Evolutionary conservation across 2,797 vertebrate genomes (phyloP).

Genomic region (Hypotaenidia okinawae): DNA sequence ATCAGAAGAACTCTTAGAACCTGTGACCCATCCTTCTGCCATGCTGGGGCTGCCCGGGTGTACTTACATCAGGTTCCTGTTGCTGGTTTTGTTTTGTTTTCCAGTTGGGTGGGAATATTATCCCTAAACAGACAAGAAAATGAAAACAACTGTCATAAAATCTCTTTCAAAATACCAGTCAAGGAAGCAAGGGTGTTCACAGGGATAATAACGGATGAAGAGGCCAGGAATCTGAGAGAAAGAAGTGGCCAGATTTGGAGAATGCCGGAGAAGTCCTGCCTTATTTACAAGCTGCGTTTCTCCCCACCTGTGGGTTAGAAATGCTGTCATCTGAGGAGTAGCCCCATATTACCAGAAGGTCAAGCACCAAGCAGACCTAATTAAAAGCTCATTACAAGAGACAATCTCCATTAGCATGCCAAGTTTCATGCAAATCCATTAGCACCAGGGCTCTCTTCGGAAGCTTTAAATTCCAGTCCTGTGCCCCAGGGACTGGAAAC

Average conservation of each 20-base stretch:
- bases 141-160: not conserved
- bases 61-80: not conserved
- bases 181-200: not conserved
- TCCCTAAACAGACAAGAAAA: slow-evolving; percentile 19
- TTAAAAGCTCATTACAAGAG: slow-evolving; percentile 98
- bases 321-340: slow-evolving; percentile 80
- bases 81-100: slow-evolving; percentile 21
- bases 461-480: slow-evolving; percentile 85
- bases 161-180: not conserved
- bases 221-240: not conserved
- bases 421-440: slow-evolving; percentile 91
- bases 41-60: not conserved
- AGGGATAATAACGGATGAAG: not conserved
- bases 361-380: slow-evolving; percentile 94
- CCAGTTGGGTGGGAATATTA: not conserved
- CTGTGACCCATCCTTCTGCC: not conserved
- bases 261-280: slow-evolving; percentile 82
- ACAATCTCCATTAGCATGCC: slow-evolving; percentile 92
- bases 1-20: not conserved
- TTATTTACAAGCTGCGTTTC: slow-evolving; percentile 81
- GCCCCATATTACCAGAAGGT: slow-evolving; percentile 89
- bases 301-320: slow-evolving; percentile 86
- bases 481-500: slow-evolving; percentile 74
- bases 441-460: slow-evolving; percentile 84
- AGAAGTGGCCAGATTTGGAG: slow-evolving; percentile 47